phyloP scores from a whole-genome alignment of 2,888 invertebrate species.

The Platynereis dumerilii region DNA sequence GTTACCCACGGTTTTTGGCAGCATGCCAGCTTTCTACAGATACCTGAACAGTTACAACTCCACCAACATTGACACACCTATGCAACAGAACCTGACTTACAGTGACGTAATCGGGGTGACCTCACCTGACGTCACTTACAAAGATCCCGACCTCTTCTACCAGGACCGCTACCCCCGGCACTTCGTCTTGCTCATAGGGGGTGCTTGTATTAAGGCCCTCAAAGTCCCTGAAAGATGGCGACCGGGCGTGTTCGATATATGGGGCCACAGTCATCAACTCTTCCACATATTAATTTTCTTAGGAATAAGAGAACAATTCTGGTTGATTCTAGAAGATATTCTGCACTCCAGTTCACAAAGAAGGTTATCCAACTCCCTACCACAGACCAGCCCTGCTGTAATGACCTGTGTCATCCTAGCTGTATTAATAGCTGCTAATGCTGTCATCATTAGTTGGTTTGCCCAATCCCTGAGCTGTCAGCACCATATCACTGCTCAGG shows the following conservation, averaged over 20 bases:
- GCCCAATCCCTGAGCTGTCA: background rate
- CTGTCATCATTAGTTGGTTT: conserved; percentile 19
- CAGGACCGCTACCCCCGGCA: conserved; percentile 20
- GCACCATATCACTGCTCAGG: no score
- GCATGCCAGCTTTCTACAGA: conserved; percentile 59
- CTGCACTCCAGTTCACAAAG: background rate
- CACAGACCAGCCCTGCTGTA: conserved; percentile 9
- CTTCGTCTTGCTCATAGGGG: conserved; percentile 12
- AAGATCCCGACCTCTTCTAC: conserved; percentile 15
- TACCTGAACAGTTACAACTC: conserved; percentile 44
- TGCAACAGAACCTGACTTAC: no score
- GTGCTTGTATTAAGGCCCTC: conserved; percentile 12
- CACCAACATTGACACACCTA: conserved; percentile 41
- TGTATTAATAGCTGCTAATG: conserved; percentile 5
- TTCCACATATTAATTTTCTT: conserved; percentile 65
- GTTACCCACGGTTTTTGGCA: conserved; percentile 61
- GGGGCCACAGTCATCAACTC: conserved; percentile 68
- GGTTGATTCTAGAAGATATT: conserved; percentile 21
- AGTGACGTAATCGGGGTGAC: conserved; percentile 65
- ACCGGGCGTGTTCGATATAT: conserved; percentile 66
- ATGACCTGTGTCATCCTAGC: conserved; percentile 17
- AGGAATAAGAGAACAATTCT: conserved; percentile 54
- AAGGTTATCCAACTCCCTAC: background rate
- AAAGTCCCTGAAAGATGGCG: conserved; percentile 64
- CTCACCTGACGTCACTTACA: background rate